Conservation (phyloP, 2,113 vertebrate genomes). For the Uropsilus gracilis region DNA sequence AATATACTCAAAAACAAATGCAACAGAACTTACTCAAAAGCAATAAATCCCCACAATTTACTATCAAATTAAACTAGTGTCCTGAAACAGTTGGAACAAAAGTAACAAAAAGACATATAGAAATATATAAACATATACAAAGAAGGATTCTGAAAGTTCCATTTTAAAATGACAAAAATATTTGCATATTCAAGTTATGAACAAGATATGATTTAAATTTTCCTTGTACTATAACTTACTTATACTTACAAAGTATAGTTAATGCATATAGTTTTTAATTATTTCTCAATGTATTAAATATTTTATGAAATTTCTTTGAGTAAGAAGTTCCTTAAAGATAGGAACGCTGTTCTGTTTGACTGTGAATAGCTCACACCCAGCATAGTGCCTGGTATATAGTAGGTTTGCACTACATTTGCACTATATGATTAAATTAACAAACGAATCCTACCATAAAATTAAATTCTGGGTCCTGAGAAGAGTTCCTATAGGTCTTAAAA, state of each 20-base stretch:
- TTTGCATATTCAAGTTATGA: conserved; percentile 31
- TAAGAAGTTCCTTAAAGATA: neutral
- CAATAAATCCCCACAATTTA: conserved; percentile 8
- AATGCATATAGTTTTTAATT: neutral
- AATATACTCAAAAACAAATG: neutral
- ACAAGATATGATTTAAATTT: conserved; percentile 45
- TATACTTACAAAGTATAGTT: neutral
- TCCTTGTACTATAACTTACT: neutral
- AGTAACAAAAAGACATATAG: neutral
- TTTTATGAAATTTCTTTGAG: conserved; percentile 29
- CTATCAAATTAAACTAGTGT: conserved; percentile 15
- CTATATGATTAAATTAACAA: neutral
- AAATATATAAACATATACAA: neutral
- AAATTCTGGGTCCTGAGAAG: neutral
- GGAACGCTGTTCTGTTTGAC: neutral
- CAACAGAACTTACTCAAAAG: conserved; percentile 15
- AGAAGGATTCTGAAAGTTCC: conserved; percentile 20
- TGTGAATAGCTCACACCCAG: neutral
- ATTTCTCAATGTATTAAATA: conserved; percentile 5
- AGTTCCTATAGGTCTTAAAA: neutral
- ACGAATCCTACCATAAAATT: conserved; percentile 2
- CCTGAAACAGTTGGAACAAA: conserved; percentile 13
- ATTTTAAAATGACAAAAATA: conserved; percentile 39
- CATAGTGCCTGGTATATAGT: neutral
- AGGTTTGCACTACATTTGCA: neutral